Conservation (phyloP, 2,888 invertebrate genomes). For the Mylabris sibirica region DNA sequence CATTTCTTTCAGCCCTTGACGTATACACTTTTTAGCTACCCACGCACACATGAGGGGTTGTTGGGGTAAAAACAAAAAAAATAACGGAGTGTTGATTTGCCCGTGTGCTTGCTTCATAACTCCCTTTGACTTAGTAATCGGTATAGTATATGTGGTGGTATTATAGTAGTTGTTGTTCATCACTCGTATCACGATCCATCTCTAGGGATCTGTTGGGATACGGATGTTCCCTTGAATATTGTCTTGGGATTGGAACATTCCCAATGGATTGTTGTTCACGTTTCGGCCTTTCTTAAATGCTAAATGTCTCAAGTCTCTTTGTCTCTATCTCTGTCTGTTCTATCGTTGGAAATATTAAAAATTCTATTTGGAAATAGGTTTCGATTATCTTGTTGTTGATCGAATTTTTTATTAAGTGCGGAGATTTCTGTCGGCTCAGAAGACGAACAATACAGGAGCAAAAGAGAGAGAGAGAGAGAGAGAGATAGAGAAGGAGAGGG, state of each 20-base stretch:
- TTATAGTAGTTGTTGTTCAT: conserved; percentile 50
- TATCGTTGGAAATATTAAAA: background rate
- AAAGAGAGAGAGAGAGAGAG: background rate
- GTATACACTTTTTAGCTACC: conserved; percentile 31
- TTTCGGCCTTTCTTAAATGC: background rate
- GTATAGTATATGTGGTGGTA: conserved; percentile 49
- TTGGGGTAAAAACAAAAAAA: background rate
- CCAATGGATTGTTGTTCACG: conserved; percentile 46
- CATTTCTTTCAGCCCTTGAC: conserved; percentile 37
- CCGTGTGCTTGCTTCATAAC: conserved; percentile 6
- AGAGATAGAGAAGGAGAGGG: conserved; percentile 17
- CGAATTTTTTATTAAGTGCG: background rate
- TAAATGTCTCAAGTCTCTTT: background rate
- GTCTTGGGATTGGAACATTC: conserved; percentile 45
- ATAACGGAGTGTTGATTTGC: conserved; percentile 35
- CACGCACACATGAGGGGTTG: conserved; percentile 21
- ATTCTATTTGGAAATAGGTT: background rate
- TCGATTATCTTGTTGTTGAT: background rate
- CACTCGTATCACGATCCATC: conserved; percentile 55
- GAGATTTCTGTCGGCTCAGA: background rate
- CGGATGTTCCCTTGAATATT: conserved; percentile 50
- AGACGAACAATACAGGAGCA: too few species aligned
- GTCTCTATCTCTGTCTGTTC: background rate
- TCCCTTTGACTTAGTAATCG: conserved; percentile 38
- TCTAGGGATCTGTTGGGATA: conserved; percentile 52